Evolutionary conservation across 2,797 vertebrate species (phyloP).

Genomic region (Poecilia wingei): DNA sequence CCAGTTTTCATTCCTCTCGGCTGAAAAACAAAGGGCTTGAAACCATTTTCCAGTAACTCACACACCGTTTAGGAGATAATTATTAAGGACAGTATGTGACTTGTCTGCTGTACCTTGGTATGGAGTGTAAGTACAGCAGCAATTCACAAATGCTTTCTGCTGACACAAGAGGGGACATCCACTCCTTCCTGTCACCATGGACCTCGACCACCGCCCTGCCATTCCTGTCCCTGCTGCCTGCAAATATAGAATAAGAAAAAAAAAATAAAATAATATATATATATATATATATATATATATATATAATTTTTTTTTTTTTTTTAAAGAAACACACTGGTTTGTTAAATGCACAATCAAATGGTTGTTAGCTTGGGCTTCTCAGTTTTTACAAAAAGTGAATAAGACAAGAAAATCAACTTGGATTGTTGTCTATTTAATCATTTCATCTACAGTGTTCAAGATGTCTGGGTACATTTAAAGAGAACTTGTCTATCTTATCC

Average conservation of each 20-base stretch:
- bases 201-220: constrained; percentile 90
- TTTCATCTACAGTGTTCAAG: neutral
- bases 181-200: constrained; percentile 76
- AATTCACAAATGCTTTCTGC: constrained; percentile 79
- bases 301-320: too few relatives aligned
- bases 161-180: constrained; percentile 80
- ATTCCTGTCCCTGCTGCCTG: constrained; percentile 89
- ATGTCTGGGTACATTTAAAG: neutral
- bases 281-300: too few relatives aligned
- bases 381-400: neutral
- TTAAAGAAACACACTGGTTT: too few relatives aligned
- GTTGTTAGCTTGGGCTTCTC: neutral
- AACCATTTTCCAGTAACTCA: neutral
- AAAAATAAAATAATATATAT: too few relatives aligned
- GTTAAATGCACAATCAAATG: neutral
- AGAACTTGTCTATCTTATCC: neutral
- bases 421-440: neutral
- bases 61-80: neutral
- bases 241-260: neutral
- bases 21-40: neutral
- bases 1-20: neutral
- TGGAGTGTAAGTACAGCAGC: constrained; percentile 84
- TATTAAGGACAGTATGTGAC: neutral
- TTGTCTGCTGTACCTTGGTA: constrained; percentile 84
- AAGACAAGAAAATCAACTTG: neutral